Base-by-base conservation (phyloP, 2,113 vertebrate genomes). In the Zosterops pallidus region DNA sequence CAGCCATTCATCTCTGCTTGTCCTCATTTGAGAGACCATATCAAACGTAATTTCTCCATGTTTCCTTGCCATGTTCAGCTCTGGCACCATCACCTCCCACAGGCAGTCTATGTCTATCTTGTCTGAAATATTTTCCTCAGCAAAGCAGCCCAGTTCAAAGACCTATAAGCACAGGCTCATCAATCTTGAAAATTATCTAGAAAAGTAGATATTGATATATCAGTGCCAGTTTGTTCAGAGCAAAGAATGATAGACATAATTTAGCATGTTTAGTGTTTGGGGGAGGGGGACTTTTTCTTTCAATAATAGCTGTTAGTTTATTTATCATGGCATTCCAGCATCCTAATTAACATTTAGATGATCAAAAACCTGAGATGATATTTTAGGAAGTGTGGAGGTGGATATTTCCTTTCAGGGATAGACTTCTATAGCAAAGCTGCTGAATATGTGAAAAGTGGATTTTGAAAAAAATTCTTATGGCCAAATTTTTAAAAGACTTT, bases 341-440 rank as follows among this genome's bases (percentile, higher is more conserved):
- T 89, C 86, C 85, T 93, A 83, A 94, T 92, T 96, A 96, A 79
- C 90, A 91, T 92, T 83, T 95, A 84, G 76, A 86, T 79, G 20
- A 93, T 90, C 39, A 60, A 88, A 94, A 90, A 46, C 76, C 77
- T 83, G 42, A 90, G 60, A 49, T 41, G 37, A 23, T 97, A 94
- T 92, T 96, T 96, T 89, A 86, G 86, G 93, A 78, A 78, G 14
- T 64, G 82, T 0, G 49, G 88, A 69, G 92, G 93, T 86, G 88
- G 90, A 42, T 94, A 75, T 92, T 96, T 95, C 92, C 65, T 96
- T 96, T 89, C 80, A 76, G 86, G 81, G 64, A 71, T 49, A 94
- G 64, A 39, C 41, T 53, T 94, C 79, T 88, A 86, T 82, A 95
- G 88, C 64, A 92, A 93, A 90, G 86, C 90, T 96, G 77, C 90